These are phyloP conservation scores for Perca schrenkii DNA, from an alignment of 2,113 vertebrate species.

Conservation along the genomic window DNA sequence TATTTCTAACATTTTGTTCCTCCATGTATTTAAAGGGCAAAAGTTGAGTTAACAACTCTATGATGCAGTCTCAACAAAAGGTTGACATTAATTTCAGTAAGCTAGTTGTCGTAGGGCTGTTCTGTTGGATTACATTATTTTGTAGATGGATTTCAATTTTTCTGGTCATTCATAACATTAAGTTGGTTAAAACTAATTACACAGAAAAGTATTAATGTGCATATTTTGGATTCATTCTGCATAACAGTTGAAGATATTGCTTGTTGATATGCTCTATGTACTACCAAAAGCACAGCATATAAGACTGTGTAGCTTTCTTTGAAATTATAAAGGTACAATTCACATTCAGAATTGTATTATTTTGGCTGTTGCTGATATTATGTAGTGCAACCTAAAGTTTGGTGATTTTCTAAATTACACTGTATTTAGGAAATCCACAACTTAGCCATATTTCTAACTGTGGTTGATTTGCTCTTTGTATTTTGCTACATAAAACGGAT, in stretches of 20 bases:
- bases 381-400: neutral
- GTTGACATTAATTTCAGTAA: neutral
- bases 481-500: conserved; percentile 63
- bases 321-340: neutral
- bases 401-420: neutral
- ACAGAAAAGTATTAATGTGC: neutral
- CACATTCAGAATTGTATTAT: neutral
- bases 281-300: neutral
- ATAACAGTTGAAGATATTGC: neutral
- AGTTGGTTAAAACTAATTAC: neutral
- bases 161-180: neutral
- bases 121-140: neutral
- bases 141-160: neutral
- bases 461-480: conserved; percentile 41
- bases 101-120: neutral
- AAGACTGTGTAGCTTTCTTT: neutral
- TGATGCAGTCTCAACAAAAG: neutral
- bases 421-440: conserved; percentile 1
- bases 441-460: conserved; percentile 31
- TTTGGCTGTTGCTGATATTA: neutral
- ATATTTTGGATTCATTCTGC: neutral
- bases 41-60: neutral
- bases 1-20: neutral
- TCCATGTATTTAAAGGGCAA: neutral
- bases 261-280: neutral